Evolutionary conservation across 2,797 vertebrate genomes (phyloP).

Genomic region (Valencia hispanica): DNA sequence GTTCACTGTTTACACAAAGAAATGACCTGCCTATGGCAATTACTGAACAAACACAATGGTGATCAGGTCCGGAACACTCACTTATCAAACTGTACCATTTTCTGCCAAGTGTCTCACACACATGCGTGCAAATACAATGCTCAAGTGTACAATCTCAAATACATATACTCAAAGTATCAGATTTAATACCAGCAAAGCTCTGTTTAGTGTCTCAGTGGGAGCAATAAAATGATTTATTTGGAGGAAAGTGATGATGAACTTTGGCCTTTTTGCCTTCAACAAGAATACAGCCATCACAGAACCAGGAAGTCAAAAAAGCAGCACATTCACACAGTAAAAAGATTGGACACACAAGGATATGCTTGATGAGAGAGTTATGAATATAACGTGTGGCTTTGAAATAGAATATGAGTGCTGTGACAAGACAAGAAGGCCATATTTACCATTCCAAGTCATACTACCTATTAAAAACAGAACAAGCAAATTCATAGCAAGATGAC

Average conservation of each 20-base stretch:
- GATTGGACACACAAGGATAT: not conserved
- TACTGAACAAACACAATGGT: conserved; percentile 14
- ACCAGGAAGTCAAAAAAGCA: conserved; percentile 26
- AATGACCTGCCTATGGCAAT: conserved; percentile 8
- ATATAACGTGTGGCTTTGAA: conserved; percentile 5
- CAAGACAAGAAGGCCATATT: conserved; percentile 39
- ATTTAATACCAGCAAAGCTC: conserved; percentile 8
- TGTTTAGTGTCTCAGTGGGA: conserved; percentile 6
- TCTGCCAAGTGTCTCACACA: conserved; percentile 13
- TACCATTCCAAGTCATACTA: conserved; percentile 35
- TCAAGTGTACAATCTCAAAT: not conserved
- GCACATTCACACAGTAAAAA: conserved; percentile 22
- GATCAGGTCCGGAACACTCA: conserved; percentile 19
- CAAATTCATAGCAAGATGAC: conserved; percentile 12
- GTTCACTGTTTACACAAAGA: conserved; percentile 17
- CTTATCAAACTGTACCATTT: conserved; percentile 18
- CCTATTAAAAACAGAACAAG: conserved; percentile 4
- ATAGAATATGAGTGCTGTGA: conserved; percentile 31
- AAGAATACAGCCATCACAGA: conserved; percentile 15
- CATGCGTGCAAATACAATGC: conserved; percentile 6
- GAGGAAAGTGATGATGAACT: conserved; percentile 38
- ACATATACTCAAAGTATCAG: conserved; percentile 12
- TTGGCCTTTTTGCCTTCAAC: conserved; percentile 28
- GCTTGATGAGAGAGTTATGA: conserved; percentile 20
- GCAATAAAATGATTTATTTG: conserved; percentile 34